Percentiles rank a stretch among this genome's conserved stretches.
These are phyloP conservation scores for Polydrusus tereticollis DNA, from an alignment of 2,888 invertebrate species.

Conservation along the genomic window DNA sequence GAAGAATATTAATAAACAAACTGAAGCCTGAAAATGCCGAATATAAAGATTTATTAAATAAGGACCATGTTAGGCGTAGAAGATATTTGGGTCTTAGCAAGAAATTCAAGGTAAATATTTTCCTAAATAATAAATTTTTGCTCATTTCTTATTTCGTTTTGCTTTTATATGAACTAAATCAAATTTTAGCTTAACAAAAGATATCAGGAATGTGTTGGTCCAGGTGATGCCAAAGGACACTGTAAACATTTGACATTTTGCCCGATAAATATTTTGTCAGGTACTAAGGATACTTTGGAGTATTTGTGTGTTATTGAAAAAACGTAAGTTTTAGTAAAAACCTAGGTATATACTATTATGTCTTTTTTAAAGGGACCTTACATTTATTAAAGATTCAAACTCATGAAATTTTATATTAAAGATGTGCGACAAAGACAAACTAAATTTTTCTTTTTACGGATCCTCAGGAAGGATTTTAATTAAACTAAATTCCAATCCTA, in stretches of 20 bases:
- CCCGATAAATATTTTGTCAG: slow-evolving; percentile 67
- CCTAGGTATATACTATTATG: too few relatives aligned
- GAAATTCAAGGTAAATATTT: slow-evolving; percentile 59
- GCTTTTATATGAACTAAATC: not conserved
- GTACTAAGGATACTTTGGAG: slow-evolving; percentile 72
- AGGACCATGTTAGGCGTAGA: slow-evolving; percentile 55
- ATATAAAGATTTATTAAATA: slow-evolving; percentile 37
- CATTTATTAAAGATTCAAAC: too few relatives aligned
- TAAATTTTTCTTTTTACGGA: too few relatives aligned
- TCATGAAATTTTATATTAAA: too few relatives aligned
- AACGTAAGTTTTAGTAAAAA: slow-evolving; percentile 67
- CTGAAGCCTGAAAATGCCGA: slow-evolving; percentile 11
- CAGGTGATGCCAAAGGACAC: slow-evolving; percentile 73
- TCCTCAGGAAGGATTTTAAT: too few relatives aligned
- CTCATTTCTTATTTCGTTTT: too few relatives aligned
- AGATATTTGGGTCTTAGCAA: slow-evolving; percentile 60
- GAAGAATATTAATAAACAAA: slow-evolving; percentile 24
- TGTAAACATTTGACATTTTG: slow-evolving; percentile 77
- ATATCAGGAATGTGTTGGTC: slow-evolving; percentile 72
- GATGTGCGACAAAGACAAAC: too few relatives aligned
- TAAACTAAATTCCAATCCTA: too few relatives aligned
- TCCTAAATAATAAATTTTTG: too few relatives aligned
- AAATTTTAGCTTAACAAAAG: slow-evolving; percentile 72
- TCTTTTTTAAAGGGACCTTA: too few relatives aligned
- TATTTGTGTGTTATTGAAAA: slow-evolving; percentile 80